These are phyloP conservation scores for Bombus superbus DNA, from an alignment of 1,140 invertebrate species.

Conservation along the genomic window DNA sequence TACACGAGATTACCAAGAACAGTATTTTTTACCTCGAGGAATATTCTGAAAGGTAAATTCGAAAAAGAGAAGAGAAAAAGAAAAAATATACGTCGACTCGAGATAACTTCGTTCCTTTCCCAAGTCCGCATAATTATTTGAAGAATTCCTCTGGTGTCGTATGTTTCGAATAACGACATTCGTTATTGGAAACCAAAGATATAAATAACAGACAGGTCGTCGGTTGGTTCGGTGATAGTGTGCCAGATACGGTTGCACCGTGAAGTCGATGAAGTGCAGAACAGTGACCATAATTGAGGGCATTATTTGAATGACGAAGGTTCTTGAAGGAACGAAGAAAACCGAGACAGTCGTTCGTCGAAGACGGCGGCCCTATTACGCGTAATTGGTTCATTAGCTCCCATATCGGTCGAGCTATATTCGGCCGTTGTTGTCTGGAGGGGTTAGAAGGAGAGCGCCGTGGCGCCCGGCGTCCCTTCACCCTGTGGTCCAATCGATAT, in stretches of 20 bases:
- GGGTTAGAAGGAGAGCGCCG: slow-evolving; percentile 49
- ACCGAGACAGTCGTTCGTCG: slow-evolving; percentile 60
- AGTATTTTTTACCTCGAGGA: no score
- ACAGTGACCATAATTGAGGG: slow-evolving; percentile 40
- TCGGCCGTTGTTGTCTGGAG: slow-evolving; percentile 59
- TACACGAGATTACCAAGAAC: no score
- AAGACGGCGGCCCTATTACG: slow-evolving; percentile 66
- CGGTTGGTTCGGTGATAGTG: neutral
- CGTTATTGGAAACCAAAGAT: neutral
- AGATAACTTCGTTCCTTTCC: neutral
- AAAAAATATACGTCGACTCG: neutral
- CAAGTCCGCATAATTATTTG: neutral
- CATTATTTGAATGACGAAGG: slow-evolving; percentile 61
- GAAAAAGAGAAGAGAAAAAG: neutral
- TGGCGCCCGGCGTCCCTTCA: slow-evolving; percentile 58
- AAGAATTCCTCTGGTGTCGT: neutral
- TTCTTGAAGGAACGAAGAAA: slow-evolving; percentile 57
- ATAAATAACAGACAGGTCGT: neutral
- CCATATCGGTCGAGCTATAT: slow-evolving; percentile 62
- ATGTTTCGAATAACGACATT: neutral
- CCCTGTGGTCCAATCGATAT: slow-evolving; percentile 53
- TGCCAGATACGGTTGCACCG: slow-evolving; percentile 13
- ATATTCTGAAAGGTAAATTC: neutral
- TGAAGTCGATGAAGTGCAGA: slow-evolving; percentile 38
- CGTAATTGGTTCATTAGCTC: slow-evolving; percentile 71